Evolutionary conservation across 2,797 vertebrate species (phyloP).

Genomic region (Glossophaga mutica): DNA sequence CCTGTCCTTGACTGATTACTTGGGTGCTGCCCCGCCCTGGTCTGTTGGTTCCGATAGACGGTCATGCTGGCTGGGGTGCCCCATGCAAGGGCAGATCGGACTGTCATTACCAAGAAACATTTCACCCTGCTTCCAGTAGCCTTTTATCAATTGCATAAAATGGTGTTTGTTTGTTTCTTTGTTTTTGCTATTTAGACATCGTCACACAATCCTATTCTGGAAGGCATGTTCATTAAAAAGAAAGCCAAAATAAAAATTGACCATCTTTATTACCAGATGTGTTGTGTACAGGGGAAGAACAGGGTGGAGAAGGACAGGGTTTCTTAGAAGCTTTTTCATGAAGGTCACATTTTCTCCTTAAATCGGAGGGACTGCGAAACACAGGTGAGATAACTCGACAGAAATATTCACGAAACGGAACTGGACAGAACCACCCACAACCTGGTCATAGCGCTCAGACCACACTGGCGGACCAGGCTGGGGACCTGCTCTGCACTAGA

Average conservation of each 20-base stretch:
- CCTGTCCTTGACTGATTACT: no score
- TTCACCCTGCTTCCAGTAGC: slow-evolving; percentile 90
- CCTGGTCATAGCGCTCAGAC: slow-evolving; percentile 86
- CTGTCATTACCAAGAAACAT: not conserved
- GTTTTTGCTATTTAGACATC: slow-evolving; percentile 87
- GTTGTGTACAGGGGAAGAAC: slow-evolving; percentile 74
- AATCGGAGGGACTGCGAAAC: slow-evolving; percentile 81
- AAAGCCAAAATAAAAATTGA: slow-evolving; percentile 88
- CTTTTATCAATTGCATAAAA: slow-evolving; percentile 97
- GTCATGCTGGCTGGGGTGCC: no score
- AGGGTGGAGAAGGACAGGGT: slow-evolving; percentile 29
- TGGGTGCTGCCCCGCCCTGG: no score
- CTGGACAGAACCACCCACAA: slow-evolving; percentile 84
- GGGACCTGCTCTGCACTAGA: no score
- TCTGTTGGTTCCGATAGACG: no score
- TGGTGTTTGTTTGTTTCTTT: slow-evolving; percentile 79
- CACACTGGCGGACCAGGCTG: slow-evolving; percentile 83
- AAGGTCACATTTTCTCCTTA: slow-evolving; percentile 84
- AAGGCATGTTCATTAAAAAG: slow-evolving; percentile 94
- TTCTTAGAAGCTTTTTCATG: slow-evolving; percentile 85
- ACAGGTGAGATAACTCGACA: slow-evolving; percentile 81
- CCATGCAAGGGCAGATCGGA: no score
- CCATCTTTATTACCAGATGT: slow-evolving; percentile 84
- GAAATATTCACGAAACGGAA: slow-evolving; percentile 83
- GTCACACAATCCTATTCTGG: slow-evolving; percentile 94